Percentiles rank a stretch among this genome's conserved stretches.
phyloP scores from a whole-genome alignment of 2,113 vertebrate genomes.

The Salminus brasiliensis region DNA sequence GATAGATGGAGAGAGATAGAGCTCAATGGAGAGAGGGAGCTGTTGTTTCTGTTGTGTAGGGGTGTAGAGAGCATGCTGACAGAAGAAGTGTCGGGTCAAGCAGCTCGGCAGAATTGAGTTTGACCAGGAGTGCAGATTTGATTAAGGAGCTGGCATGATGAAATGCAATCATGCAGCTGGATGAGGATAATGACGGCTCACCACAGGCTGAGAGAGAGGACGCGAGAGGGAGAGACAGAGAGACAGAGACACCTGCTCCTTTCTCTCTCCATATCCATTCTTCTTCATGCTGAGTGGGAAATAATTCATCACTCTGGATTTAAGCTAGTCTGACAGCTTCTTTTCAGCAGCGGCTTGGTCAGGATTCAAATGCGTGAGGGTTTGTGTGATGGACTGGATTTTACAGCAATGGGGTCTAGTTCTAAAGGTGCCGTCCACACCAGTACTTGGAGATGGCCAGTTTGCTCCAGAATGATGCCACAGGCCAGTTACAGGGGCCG shows the following conservation, averaged over 20 bases:
- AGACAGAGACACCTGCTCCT: slow-evolving; percentile 34
- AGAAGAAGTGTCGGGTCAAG: slow-evolving; percentile 58
- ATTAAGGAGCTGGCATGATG: slow-evolving; percentile 69
- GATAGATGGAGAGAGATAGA: too few relatives aligned
- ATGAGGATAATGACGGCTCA: slow-evolving; percentile 47
- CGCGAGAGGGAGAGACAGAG: not conserved
- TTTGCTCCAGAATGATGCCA: too few relatives aligned
- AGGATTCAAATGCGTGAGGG: too few relatives aligned
- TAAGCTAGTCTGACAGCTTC: not conserved
- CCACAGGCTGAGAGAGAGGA: slow-evolving; percentile 24
- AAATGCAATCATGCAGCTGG: slow-evolving; percentile 63
- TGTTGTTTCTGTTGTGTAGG: not conserved
- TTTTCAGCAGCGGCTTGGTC: not conserved
- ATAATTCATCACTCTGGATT: slow-evolving; percentile 5
- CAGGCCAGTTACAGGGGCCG: too few relatives aligned
- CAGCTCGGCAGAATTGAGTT: slow-evolving; percentile 68
- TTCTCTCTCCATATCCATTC: slow-evolving; percentile 11
- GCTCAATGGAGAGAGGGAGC: not conserved
- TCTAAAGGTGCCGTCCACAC: too few relatives aligned
- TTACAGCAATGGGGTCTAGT: too few relatives aligned
- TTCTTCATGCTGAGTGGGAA: slow-evolving; percentile 15
- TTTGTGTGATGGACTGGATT: too few relatives aligned
- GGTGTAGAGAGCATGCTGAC: slow-evolving; percentile 49
- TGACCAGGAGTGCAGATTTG: slow-evolving; percentile 69
- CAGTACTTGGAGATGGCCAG: too few relatives aligned